Percentiles rank a stretch among this genome's conserved stretches.
Evolutionary conservation across 2,797 vertebrate genomes (phyloP).

Genomic region (Cossypha dichroa): DNA sequence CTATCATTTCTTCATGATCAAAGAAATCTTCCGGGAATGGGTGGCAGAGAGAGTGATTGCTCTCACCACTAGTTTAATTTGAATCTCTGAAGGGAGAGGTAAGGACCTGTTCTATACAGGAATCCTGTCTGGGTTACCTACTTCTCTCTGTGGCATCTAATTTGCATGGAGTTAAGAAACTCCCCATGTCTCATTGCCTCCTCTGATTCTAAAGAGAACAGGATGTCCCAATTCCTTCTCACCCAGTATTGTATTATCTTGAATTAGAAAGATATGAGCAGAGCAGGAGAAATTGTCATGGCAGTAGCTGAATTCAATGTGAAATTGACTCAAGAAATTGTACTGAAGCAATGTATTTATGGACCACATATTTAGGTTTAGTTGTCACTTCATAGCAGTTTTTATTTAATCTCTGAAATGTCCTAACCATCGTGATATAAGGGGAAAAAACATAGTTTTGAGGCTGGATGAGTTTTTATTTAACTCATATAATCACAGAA

Average conservation of each 20-base stretch:
- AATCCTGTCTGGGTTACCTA: background rate
- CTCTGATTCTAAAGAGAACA: background rate
- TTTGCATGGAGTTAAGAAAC: background rate
- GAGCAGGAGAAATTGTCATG: background rate
- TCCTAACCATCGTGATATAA: background rate
- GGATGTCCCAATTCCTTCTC: background rate
- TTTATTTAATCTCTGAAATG: background rate
- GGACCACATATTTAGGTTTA: background rate
- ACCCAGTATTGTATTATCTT: background rate
- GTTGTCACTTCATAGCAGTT: background rate
- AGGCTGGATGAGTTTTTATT: background rate
- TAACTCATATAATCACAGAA: background rate
- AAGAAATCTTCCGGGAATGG: background rate
- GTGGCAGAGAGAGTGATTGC: background rate
- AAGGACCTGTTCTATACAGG: background rate
- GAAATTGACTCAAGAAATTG: constrained; percentile 8
- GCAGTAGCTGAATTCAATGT: background rate
- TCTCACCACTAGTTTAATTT: background rate
- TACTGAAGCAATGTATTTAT: background rate
- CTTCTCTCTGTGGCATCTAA: background rate
- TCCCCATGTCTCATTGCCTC: background rate
- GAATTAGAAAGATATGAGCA: background rate
- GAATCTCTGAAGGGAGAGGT: background rate
- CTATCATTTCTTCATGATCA: background rate
- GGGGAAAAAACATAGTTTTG: background rate